Base-by-base conservation (phyloP, 1,140 invertebrate genomes). In the Calephelis nemesis region DNA sequence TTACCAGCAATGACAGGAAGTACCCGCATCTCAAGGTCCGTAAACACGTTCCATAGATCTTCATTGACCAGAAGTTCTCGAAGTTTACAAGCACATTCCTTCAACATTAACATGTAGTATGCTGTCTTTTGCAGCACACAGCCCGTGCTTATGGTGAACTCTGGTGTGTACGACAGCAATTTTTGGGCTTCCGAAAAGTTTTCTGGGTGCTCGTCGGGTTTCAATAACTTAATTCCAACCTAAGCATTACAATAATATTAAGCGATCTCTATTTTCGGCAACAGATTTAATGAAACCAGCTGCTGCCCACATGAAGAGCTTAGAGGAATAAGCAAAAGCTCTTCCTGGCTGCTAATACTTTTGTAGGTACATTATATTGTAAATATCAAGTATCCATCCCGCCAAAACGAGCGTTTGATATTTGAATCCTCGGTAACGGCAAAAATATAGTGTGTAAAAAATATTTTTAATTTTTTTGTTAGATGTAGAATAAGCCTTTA, bases 1-100 rank as follows among this genome's bases (percentile, higher is more conserved):
- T 49, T 67, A 92, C 92, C 87, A 64, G 94, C 90, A 71, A 94
- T 76, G n/a, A 94, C 77, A 42, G 93, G 91, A n/a, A 90, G 69
- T 10, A 94, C 75, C 47, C 78, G 82, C 77, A 91, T 93, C 79
- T 94, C 94, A 13, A 94, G 81, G 48, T 87, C 82, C 8, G 79
- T 71, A 71, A 92, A 93, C 5, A 94, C 69, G 5, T 83, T 78
- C 92, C 92, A 93, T 58, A 94, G 66, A 1, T 70, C 69, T 3
- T 78, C 54, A 12, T 86, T 74, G 0, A 65, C 39, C 12, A 91
- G n/a, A 73, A 69, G 5, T 0, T 0, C 11, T 1, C 45, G 70
- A 45, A 85, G 42, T 7, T 62, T 72, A 4, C 1, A 30, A 6
- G 65, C 68, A 13, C 78, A 80, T 7, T 78, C 75, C 7, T 58